Evolutionary conservation across 2,113 vertebrate species (phyloP).

Genomic region (Mirounga angustirostris): DNA sequence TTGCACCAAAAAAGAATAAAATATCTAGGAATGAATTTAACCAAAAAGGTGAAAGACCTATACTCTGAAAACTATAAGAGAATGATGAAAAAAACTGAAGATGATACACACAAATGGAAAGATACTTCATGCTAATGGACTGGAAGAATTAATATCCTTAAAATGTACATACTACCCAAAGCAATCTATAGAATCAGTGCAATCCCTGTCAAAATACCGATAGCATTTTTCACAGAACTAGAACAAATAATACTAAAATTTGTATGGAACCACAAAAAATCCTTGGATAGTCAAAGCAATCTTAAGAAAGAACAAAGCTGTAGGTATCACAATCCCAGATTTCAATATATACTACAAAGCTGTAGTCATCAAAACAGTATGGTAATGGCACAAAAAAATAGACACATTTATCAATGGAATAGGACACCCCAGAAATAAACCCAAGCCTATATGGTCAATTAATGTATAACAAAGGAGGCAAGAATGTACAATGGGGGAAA

Average conservation of each 20-base stretch:
- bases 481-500: background rate
- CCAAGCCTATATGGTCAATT: background rate
- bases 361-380: background rate
- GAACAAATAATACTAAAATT: background rate
- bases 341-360: background rate
- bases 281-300: background rate
- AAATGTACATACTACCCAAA: background rate
- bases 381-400: background rate
- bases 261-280: background rate
- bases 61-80: background rate
- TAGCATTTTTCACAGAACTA: background rate
- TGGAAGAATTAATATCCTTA: background rate
- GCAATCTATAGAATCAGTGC: background rate
- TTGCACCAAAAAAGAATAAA: background rate
- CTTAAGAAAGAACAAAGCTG: background rate
- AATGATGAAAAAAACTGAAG: background rate
- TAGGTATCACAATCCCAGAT: background rate
- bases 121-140: background rate
- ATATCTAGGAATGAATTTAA: background rate
- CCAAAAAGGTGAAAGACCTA: background rate
- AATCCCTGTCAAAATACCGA: background rate
- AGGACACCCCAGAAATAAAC: background rate
- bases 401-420: background rate
- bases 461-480: background rate
- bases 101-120: background rate